A percentile compares a stretch with the other conserved stretches of the same genome.
Evolutionary conservation across 2,113 vertebrate species (phyloP).

Genomic region (Melospiza georgiana): DNA sequence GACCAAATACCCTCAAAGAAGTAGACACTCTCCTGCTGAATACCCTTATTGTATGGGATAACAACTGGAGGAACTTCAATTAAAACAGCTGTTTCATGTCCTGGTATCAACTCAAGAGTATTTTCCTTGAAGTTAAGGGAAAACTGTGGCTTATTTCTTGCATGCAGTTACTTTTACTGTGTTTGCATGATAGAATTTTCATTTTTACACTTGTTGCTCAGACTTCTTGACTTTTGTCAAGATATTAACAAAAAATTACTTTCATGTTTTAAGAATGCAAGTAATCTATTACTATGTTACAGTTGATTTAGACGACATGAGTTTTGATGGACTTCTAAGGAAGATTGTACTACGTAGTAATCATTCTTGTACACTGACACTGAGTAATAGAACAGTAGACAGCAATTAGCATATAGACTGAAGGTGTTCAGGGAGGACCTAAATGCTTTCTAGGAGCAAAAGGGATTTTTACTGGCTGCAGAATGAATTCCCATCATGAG

Average conservation of each 20-base stretch:
- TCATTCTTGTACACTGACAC: neutral
- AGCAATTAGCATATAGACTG: neutral
- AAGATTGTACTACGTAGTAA: neutral
- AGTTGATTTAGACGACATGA: neutral
- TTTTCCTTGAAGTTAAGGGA: neutral
- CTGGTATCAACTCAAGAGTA: neutral
- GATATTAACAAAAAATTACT: neutral
- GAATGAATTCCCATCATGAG: neutral
- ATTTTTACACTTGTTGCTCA: neutral
- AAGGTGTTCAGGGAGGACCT: neutral
- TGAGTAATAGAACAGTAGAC: neutral
- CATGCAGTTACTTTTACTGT: neutral
- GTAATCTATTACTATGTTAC: neutral
- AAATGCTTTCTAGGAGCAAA: neutral
- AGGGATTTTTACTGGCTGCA: neutral
- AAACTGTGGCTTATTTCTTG: neutral
- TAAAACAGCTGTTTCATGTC: neutral
- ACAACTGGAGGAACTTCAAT: neutral
- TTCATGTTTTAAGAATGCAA: neutral
- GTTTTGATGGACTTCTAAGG: neutral
- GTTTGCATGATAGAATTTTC: neutral
- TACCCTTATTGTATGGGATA: rapidly evolving
- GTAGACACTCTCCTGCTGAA: rapidly evolving
- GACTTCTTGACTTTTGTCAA: neutral
- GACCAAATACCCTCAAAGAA: neutral